phyloP scores from a whole-genome alignment of 2,797 vertebrate species.

The Schizothorax lantsangensis region DNA sequence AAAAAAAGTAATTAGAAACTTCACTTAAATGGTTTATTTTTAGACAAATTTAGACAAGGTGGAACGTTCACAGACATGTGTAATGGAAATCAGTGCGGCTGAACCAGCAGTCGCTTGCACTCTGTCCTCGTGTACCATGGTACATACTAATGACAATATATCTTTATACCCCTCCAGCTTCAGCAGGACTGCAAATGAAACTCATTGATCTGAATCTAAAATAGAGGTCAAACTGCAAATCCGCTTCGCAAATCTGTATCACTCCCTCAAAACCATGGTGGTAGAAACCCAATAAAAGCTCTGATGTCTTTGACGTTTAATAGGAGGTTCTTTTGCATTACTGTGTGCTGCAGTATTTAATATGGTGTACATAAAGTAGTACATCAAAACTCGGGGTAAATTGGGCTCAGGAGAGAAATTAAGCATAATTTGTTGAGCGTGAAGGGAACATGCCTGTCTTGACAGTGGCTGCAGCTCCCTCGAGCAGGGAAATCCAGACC shows the following conservation, averaged over 20 bases:
- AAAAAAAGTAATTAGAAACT: background rate
- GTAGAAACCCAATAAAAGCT: slow-evolving; percentile 36
- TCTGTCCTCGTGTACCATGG: background rate
- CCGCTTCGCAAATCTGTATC: slow-evolving; percentile 25
- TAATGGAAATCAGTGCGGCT: background rate
- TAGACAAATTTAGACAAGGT: background rate
- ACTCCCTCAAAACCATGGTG: slow-evolving; percentile 1
- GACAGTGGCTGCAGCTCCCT: slow-evolving; percentile 15
- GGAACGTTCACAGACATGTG: background rate
- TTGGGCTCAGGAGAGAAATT: slow-evolving; percentile 61
- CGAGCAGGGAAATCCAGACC: slow-evolving; percentile 40
- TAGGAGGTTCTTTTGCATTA: slow-evolving; percentile 43
- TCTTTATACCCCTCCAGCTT: slow-evolving; percentile 4
- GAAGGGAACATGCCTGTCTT: slow-evolving; percentile 47
- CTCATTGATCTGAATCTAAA: slow-evolving; percentile 44
- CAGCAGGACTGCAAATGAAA: slow-evolving; percentile 20
- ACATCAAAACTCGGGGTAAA: slow-evolving; percentile 60
- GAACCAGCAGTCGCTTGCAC: background rate
- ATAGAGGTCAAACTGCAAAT: slow-evolving; percentile 35
- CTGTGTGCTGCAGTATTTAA: slow-evolving; percentile 53
- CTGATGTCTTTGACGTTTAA: slow-evolving; percentile 50
- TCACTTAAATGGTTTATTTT: background rate
- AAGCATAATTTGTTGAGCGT: slow-evolving; percentile 61
- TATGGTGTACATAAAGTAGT: slow-evolving; percentile 54
- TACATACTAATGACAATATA: slow-evolving; percentile 19